Percentiles rank a stretch among this genome's conserved stretches.
Evolutionary conservation across 2,113 vertebrate species (phyloP).

Genomic region (Haemorhous mexicanus): DNA sequence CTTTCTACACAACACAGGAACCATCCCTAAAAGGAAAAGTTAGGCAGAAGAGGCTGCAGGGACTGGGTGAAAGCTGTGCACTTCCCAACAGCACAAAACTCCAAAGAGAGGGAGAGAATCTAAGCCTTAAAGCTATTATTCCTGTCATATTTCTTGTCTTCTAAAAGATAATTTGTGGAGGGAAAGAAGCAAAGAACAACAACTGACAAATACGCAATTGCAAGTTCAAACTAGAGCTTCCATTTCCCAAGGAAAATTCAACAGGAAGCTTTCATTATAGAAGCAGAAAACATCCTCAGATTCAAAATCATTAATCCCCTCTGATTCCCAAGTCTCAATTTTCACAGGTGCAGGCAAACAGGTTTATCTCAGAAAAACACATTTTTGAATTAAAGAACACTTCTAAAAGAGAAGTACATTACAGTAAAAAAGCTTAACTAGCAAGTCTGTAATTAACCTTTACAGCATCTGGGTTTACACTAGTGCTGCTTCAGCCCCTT

Average conservation of each 20-base stretch:
- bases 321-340: not conserved
- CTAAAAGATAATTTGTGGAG: accelerated
- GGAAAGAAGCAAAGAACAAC: not conserved
- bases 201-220: accelerated
- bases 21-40: accelerated
- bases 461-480: not conserved
- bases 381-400: not conserved
- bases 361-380: not conserved
- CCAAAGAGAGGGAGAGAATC: not conserved
- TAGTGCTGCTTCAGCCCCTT: not conserved
- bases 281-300: not conserved
- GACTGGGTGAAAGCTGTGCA: not conserved
- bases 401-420: not conserved
- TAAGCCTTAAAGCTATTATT: not conserved
- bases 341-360: not conserved
- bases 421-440: not conserved
- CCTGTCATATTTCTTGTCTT: not conserved
- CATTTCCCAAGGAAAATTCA: not conserved
- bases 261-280: accelerated
- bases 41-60: not conserved
- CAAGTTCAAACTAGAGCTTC: not conserved
- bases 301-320: not conserved
- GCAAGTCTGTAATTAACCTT: not conserved
- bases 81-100: not conserved
- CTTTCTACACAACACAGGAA: not conserved